Conservation (phyloP, 2,888 invertebrate genomes). For the Drosophila acutilabella region DNA sequence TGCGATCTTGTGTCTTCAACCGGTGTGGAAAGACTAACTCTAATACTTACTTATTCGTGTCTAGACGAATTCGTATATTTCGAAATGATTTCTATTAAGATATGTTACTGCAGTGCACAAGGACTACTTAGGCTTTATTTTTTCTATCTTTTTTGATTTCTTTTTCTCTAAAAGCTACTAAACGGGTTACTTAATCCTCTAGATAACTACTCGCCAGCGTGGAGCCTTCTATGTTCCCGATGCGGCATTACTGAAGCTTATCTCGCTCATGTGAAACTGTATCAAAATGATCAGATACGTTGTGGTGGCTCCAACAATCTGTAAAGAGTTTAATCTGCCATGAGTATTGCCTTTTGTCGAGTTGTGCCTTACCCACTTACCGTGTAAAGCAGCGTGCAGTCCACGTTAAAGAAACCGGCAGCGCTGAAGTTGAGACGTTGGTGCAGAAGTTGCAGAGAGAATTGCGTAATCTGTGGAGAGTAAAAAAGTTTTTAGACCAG, state of each 20-base stretch:
- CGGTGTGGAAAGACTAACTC: slow-evolving; percentile 13
- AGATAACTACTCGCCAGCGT: too few relatives aligned
- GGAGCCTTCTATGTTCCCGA: background rate
- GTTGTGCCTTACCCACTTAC: slow-evolving; percentile 65
- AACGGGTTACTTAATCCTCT: slow-evolving; percentile 2
- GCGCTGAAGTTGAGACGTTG: slow-evolving; percentile 85
- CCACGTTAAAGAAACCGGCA: slow-evolving; percentile 85
- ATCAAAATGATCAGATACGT: slow-evolving; percentile 85
- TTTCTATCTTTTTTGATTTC: too few relatives aligned
- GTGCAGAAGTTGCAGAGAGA: slow-evolving; percentile 85
- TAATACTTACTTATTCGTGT: slow-evolving; percentile 29
- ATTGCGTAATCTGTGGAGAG: slow-evolving; percentile 84
- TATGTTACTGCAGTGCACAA: slow-evolving; percentile 9
- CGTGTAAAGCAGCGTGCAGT: slow-evolving; percentile 85
- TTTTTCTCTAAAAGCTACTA: background rate
- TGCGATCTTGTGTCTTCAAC: slow-evolving; percentile 21
- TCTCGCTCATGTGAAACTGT: slow-evolving; percentile 84
- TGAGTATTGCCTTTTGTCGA: too few relatives aligned
- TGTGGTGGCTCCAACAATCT: slow-evolving; percentile 85
- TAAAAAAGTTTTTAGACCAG: too few relatives aligned
- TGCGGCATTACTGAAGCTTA: slow-evolving; percentile 22
- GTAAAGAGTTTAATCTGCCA: slow-evolving; percentile 32
- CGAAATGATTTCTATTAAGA: slow-evolving; percentile 15
- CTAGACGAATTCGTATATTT: slow-evolving; percentile 26
- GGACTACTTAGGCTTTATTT: slow-evolving; percentile 29